A percentile compares a stretch with the other conserved stretches of the same genome.
phyloP scores from a whole-genome alignment of 2,113 vertebrate genomes.

The Coptodon bakossiorum region DNA sequence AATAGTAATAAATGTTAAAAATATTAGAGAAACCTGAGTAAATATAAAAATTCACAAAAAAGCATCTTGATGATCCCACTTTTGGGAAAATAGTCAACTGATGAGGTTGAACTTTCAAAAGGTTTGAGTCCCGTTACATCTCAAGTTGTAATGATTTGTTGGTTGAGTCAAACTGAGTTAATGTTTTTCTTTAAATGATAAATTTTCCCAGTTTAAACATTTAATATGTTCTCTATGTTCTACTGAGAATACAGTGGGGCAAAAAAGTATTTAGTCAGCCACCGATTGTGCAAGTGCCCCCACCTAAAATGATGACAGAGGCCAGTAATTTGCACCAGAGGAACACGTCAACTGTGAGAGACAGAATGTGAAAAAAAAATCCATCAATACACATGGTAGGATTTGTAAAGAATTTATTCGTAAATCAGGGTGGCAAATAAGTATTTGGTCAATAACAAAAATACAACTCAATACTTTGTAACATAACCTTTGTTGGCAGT shows the following conservation, averaged over 20 bases:
- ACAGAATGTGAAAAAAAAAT: no score
- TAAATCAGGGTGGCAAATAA: no score
- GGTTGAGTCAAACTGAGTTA: neutral
- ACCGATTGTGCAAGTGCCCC: no score
- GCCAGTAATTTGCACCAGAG: no score
- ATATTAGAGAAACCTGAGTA: neutral
- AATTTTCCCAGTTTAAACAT: neutral
- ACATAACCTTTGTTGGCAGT: no score
- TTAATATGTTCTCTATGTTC: neutral
- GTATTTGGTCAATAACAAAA: no score
- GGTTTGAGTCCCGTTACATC: neutral
- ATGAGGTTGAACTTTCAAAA: neutral
- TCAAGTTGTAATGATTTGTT: neutral
- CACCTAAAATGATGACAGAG: no score
- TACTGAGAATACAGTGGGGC: neutral
- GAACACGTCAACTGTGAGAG: no score
- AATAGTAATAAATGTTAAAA: neutral
- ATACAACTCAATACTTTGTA: no score
- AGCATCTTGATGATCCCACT: neutral
- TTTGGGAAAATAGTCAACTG: neutral
- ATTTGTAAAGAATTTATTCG: no score
- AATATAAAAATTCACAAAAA: neutral
- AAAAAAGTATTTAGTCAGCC: no score
- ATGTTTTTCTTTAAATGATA: neutral
- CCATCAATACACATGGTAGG: no score